phyloP scores from a whole-genome alignment of 2,113 vertebrate genomes.

The Irena cyanogastra region DNA sequence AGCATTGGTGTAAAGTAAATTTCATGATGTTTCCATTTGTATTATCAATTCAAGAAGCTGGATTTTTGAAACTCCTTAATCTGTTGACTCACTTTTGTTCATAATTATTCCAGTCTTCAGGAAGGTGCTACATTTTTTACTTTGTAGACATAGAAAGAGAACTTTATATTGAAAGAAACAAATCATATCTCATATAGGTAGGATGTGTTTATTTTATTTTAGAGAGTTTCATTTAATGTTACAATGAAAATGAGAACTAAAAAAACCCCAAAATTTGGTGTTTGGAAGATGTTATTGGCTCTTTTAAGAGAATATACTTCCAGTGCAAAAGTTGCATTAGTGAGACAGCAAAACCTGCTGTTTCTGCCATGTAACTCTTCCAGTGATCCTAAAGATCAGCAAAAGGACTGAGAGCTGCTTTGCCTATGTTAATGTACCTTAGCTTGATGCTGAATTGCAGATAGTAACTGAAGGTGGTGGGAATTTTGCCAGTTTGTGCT shows the following conservation, averaged over 20 bases:
- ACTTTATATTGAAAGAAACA: not conserved
- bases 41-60: not conserved
- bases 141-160: not conserved
- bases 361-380: not conserved
- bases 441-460: not conserved
- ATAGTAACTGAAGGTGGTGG: not conserved
- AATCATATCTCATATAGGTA: not conserved
- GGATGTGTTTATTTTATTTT: not conserved
- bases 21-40: not conserved
- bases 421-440: not conserved
- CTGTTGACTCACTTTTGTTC: not conserved
- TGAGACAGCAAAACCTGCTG: not conserved
- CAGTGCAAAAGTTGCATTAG: not conserved
- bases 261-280: fast-evolving
- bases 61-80: not conserved
- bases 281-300: not conserved
- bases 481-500: not conserved
- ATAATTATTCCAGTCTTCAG: not conserved
- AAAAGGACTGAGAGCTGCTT: not conserved
- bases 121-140: not conserved
- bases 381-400: not conserved
- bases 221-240: not conserved
- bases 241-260: not conserved
- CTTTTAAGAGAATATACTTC: not conserved
- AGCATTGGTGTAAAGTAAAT: not conserved